phyloP scores from a whole-genome alignment of 2,888 invertebrate genomes.

The Coremacera marginata region DNA sequence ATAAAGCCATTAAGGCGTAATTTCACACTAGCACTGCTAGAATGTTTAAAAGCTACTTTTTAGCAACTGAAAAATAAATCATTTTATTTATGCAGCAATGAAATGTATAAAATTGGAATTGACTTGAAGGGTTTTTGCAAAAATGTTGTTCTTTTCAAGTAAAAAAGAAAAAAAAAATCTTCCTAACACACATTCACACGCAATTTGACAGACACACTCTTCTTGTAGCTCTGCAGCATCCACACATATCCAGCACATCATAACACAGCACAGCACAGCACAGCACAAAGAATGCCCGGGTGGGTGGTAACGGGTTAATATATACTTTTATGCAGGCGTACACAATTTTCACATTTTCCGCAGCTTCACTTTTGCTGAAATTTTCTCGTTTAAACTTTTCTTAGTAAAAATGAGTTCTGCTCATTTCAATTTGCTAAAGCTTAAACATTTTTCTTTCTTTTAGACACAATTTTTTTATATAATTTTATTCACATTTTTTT shows the following conservation, averaged over 20 bases:
- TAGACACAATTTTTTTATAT: not conserved
- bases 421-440: not conserved
- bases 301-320: conserved; percentile 38
- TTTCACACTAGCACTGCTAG: not conserved
- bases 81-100: not conserved
- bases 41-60: not conserved
- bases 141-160: no score
- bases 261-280: not conserved
- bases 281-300: not conserved
- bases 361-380: not conserved
- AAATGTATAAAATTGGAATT: not conserved
- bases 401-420: not conserved
- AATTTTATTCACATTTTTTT: not conserved
- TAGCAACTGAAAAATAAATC: no score
- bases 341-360: conserved; percentile 35
- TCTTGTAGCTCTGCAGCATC: not conserved
- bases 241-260: not conserved
- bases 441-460: not conserved
- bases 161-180: not conserved
- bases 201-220: not conserved
- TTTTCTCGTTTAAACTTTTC: not conserved
- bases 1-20: not conserved
- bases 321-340: conserved; percentile 47
- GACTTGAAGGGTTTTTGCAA: no score
- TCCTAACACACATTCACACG: no score